phyloP scores from a whole-genome alignment of 2,888 invertebrate genomes.

The Drosophila borborema region DNA sequence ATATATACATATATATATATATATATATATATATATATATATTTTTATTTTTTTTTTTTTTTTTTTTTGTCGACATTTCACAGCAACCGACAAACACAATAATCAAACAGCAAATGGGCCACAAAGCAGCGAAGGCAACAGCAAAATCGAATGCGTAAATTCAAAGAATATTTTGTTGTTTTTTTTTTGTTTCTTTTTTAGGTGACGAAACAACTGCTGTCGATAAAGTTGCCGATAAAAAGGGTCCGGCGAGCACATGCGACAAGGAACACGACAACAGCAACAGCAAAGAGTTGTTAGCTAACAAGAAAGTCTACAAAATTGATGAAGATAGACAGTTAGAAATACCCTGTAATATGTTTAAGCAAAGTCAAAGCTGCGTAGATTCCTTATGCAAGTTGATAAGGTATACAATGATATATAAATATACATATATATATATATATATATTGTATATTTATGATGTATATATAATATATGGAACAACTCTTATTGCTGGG shows the following conservation, averaged over 20 bases:
- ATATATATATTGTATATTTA: neutral
- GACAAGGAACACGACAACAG: neutral
- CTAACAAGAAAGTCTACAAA: constrained; percentile 4
- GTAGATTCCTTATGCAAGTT: too few relatives aligned
- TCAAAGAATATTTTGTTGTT: constrained; percentile 25
- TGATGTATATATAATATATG: neutral
- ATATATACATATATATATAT: too few relatives aligned
- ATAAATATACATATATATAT: too few relatives aligned
- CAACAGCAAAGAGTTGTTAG: constrained; percentile 1
- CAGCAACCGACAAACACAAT: constrained; percentile 21
- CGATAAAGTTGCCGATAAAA: constrained; percentile 55
- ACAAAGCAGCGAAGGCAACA: constrained; percentile 7
- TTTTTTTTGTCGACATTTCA: neutral
- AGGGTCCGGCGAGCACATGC: constrained; percentile 21
- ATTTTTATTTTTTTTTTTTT: too few relatives aligned
- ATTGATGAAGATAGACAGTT: too few relatives aligned
- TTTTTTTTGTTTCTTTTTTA: constrained; percentile 14
- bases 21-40: too few relatives aligned
- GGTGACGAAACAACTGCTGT: constrained; percentile 55
- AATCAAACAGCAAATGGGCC: constrained; percentile 38
- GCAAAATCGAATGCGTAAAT: constrained; percentile 30
- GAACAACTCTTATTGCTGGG: neutral
- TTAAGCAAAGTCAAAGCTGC: neutral
- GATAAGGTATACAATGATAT: too few relatives aligned
- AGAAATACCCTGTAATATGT: constrained; percentile 3